phyloP scores from a whole-genome alignment of 2,888 invertebrate genomes.

The Protophormia terraenovae region DNA sequence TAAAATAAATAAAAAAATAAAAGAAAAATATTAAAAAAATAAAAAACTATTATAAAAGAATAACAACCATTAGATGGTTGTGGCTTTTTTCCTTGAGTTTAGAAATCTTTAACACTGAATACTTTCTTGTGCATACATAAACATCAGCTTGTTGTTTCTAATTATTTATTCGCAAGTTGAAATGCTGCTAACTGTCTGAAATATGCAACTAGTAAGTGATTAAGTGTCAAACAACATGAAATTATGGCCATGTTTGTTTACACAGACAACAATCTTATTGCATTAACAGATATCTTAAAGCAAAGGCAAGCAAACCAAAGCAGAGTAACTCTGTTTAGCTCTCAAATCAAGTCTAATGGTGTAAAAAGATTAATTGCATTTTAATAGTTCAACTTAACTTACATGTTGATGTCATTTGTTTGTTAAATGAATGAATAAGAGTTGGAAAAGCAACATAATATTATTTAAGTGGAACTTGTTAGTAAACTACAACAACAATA shows the following conservation, averaged over 20 bases:
- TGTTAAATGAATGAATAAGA: slow-evolving; percentile 38
- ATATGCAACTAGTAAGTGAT: slow-evolving; percentile 38
- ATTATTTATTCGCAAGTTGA: slow-evolving; percentile 20
- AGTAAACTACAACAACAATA: not conserved
- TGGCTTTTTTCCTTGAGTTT: not conserved
- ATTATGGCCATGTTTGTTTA: slow-evolving; percentile 30
- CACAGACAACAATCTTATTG: slow-evolving; percentile 35
- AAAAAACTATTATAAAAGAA: not conserved
- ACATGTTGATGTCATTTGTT: slow-evolving; percentile 56
- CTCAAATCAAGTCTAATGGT: slow-evolving; percentile 40
- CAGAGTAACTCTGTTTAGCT: not conserved
- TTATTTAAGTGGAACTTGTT: not conserved
- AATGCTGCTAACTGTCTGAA: slow-evolving; percentile 3
- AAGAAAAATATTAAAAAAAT: not conserved
- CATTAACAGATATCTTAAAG: slow-evolving; percentile 40
- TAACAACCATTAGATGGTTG: not conserved
- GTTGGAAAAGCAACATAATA: not conserved
- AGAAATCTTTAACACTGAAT: slow-evolving; percentile 1
- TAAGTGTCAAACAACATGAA: slow-evolving; percentile 52
- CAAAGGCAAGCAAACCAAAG: not conserved
- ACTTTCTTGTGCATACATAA: not conserved
- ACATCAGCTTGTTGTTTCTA: not conserved
- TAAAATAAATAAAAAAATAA: not conserved
- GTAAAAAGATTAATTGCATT: slow-evolving; percentile 61
- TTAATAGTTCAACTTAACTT: slow-evolving; percentile 56